These are phyloP conservation scores for Altica lythri DNA, from an alignment of 2,888 invertebrate species.

Conservation along the genomic window DNA sequence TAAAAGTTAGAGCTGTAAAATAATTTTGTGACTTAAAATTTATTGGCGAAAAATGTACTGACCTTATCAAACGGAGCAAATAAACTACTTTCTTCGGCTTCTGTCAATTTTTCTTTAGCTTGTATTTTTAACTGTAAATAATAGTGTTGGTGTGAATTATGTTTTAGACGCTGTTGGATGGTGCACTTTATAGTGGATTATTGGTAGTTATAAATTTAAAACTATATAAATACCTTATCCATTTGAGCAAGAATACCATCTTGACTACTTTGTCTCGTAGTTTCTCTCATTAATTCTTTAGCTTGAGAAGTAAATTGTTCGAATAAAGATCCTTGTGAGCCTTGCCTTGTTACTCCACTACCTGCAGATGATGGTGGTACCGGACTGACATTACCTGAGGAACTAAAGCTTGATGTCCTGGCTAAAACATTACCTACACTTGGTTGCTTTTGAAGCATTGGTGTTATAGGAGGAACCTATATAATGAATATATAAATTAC, in stretches of 20 bases:
- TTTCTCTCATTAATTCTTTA: slow-evolving; percentile 85
- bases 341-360: slow-evolving; percentile 66
- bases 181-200: too few species aligned
- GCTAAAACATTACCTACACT: slow-evolving; percentile 66
- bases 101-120: slow-evolving; percentile 63
- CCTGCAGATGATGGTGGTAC: slow-evolving; percentile 44
- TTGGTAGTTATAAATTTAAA: too few species aligned
- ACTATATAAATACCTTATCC: slow-evolving; percentile 93
- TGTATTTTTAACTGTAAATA: slow-evolving; percentile 63
- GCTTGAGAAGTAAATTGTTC: slow-evolving; percentile 89
- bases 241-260: slow-evolving; percentile 87
- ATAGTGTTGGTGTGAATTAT: slow-evolving; percentile 11
- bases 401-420: slow-evolving; percentile 68
- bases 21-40: background rate
- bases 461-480: slow-evolving; percentile 61
- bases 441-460: slow-evolving; percentile 64
- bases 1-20: slow-evolving; percentile 19
- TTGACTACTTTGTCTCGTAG: slow-evolving; percentile 86
- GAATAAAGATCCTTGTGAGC: slow-evolving; percentile 82
- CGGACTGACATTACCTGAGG: slow-evolving; percentile 54
- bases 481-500: background rate
- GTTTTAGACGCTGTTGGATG: background rate
- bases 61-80: slow-evolving; percentile 85
- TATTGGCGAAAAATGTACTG: too few species aligned
- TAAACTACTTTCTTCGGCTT: slow-evolving; percentile 74